Conservation (phyloP, 2,888 invertebrate species). For the Brenthis ino region DNA sequence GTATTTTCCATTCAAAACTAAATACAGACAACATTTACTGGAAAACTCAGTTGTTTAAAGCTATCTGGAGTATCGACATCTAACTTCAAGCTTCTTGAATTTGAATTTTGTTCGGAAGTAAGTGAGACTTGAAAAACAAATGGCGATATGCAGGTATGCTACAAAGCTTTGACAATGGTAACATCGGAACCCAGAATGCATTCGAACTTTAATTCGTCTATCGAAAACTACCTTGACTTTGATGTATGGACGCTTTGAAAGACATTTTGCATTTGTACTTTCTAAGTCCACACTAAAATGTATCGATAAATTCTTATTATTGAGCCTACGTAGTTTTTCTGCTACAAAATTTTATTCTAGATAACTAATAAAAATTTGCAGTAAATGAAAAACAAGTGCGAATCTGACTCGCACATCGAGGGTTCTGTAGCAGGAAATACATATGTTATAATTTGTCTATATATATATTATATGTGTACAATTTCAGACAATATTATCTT, state of each 20-base stretch:
- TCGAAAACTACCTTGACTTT: slow-evolving; percentile 39
- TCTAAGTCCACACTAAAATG: background rate
- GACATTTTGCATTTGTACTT: slow-evolving; percentile 13
- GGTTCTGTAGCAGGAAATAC: too few relatives aligned
- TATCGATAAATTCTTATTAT: background rate
- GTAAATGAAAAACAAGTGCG: too few relatives aligned
- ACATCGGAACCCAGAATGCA: slow-evolving; percentile 36
- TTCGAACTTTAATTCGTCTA: slow-evolving; percentile 54
- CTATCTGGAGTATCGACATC: slow-evolving; percentile 2
- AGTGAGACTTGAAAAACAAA: slow-evolving; percentile 69
- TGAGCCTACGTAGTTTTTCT: too few relatives aligned
- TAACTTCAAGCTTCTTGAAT: slow-evolving; percentile 55
- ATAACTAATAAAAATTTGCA: too few relatives aligned
- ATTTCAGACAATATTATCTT: too few relatives aligned
- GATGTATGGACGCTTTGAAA: slow-evolving; percentile 36
- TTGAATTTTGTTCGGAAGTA: slow-evolving; percentile 57
- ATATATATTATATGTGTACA: too few relatives aligned
- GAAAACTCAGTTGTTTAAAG: background rate
- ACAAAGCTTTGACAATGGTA: slow-evolving; percentile 68
- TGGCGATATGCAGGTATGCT: slow-evolving; percentile 62
- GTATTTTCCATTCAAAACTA: background rate
- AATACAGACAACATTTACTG: background rate
- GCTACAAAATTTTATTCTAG: too few relatives aligned
- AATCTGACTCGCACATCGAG: too few relatives aligned
- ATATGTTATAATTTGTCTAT: too few relatives aligned